Conservation (phyloP, 2,888 invertebrate genomes). For the Watsonalla cultraria region DNA sequence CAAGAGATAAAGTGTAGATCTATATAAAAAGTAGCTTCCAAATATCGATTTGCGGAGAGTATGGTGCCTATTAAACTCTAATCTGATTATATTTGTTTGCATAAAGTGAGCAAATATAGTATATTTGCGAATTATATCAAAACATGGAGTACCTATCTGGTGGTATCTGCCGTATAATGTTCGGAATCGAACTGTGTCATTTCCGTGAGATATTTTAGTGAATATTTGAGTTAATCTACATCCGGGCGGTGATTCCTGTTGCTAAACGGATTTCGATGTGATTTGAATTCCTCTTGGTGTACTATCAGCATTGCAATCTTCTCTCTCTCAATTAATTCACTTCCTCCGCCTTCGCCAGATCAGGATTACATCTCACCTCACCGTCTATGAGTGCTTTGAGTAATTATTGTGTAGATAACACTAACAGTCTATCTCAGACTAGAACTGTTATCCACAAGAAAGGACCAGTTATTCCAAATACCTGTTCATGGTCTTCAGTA, state of each 20-base stretch:
- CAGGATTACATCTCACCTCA: too few relatives aligned
- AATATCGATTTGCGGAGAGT: neutral
- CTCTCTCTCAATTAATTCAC: too few relatives aligned
- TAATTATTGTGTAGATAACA: too few relatives aligned
- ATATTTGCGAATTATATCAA: neutral
- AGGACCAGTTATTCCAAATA: too few relatives aligned
- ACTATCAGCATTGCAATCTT: too few relatives aligned
- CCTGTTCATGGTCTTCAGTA: too few relatives aligned
- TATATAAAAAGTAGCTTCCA: neutral
- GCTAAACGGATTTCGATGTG: neutral
- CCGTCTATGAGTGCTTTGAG: too few relatives aligned
- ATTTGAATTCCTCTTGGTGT: neutral
- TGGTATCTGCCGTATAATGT: neutral
- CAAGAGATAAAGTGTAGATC: neutral
- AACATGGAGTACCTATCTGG: neutral
- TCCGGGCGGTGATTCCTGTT: neutral
- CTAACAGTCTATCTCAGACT: too few relatives aligned
- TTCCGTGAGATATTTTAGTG: neutral
- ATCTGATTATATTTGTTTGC: neutral
- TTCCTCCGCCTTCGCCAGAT: too few relatives aligned
- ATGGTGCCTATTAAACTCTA: neutral
- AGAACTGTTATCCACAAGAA: too few relatives aligned
- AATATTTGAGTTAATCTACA: neutral
- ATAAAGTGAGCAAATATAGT: neutral
- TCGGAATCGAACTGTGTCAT: neutral